Conservation (phyloP, 1,140 invertebrate species). For the Cylas formicarius region DNA sequence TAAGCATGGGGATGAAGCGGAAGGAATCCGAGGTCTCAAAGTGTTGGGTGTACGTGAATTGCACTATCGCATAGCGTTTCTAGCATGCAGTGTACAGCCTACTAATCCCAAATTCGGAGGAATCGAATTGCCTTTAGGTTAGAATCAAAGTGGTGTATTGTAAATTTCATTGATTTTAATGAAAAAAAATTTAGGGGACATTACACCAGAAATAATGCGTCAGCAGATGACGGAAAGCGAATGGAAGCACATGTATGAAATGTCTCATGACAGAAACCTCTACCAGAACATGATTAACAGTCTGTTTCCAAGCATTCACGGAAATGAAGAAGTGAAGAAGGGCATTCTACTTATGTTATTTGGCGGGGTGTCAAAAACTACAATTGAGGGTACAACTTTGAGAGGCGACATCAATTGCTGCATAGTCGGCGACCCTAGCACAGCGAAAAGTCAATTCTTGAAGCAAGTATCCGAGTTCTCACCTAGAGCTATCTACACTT, state of each 20-base stretch:
- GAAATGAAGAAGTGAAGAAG: conserved; percentile 96
- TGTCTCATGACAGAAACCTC: conserved; percentile 90
- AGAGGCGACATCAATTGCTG: conserved; percentile 97
- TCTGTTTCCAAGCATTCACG: conserved; percentile 95
- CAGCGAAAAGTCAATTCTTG: conserved; percentile 95
- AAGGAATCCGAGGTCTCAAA: conserved; percentile 83
- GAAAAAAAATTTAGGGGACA: conserved; percentile 58
- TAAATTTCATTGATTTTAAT: background rate
- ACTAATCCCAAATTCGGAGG: conserved; percentile 81
- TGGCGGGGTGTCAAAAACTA: conserved; percentile 95
- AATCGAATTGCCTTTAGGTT: conserved; percentile 66
- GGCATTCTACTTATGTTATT: conserved; percentile 95
- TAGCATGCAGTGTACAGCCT: conserved; percentile 85
- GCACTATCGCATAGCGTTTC: conserved; percentile 90
- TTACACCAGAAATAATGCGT: conserved; percentile 86
- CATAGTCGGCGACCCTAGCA: conserved; percentile 97
- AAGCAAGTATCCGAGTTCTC: conserved; percentile 93
- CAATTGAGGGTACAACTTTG: conserved; percentile 77
- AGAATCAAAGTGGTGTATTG: conserved; percentile 61
- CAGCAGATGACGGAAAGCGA: conserved; percentile 92
- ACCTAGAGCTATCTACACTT: conserved; percentile 95
- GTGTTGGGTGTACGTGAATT: conserved; percentile 91
- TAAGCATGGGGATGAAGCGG: conserved; percentile 63
- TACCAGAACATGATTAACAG: conserved; percentile 88
- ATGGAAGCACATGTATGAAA: conserved; percentile 94